Evolutionary conservation across 1,140 invertebrate genomes (phyloP).

Genomic region (Drosophila yakuba): DNA sequence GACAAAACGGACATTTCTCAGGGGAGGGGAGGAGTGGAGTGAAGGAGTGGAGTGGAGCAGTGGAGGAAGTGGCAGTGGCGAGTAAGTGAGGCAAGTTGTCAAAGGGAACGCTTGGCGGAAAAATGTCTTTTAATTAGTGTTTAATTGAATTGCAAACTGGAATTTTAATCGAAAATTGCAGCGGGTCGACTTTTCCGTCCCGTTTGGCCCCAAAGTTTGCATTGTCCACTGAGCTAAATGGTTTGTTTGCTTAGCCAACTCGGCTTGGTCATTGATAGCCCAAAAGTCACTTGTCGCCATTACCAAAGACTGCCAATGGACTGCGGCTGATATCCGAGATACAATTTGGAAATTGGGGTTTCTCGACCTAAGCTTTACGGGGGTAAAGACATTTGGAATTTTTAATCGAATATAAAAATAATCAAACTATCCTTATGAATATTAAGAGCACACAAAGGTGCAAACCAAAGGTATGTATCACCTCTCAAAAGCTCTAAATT

Average conservation of each 20-base stretch:
- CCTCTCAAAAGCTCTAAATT: conserved; percentile 12
- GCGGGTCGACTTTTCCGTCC: conserved; percentile 64
- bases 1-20: conserved; percentile 18
- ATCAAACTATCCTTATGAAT: neutral
- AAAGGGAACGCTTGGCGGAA: conserved; percentile 57
- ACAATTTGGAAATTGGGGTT: neutral
- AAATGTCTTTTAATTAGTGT: conserved; percentile 81
- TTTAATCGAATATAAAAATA: neutral
- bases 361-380: neutral
- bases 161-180: conserved; percentile 81
- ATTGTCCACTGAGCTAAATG: conserved; percentile 68
- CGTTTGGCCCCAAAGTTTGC: conserved; percentile 61
- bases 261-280: conserved; percentile 50
- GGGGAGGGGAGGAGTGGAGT: neutral
- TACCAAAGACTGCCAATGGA: conserved; percentile 6
- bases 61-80: neutral
- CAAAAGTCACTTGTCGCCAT: conserved; percentile 12
- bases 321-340: conserved; percentile 10
- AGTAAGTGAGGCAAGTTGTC: conserved; percentile 45
- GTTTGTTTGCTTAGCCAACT: conserved; percentile 62
- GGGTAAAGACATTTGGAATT: too few species aligned
- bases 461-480: neutral
- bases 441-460: neutral
- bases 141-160: conserved; percentile 81
- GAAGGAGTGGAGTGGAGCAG: too few species aligned